These are phyloP conservation scores for Salpingus planirostris DNA, from an alignment of 2,888 invertebrate species.

Conservation along the genomic window DNA sequence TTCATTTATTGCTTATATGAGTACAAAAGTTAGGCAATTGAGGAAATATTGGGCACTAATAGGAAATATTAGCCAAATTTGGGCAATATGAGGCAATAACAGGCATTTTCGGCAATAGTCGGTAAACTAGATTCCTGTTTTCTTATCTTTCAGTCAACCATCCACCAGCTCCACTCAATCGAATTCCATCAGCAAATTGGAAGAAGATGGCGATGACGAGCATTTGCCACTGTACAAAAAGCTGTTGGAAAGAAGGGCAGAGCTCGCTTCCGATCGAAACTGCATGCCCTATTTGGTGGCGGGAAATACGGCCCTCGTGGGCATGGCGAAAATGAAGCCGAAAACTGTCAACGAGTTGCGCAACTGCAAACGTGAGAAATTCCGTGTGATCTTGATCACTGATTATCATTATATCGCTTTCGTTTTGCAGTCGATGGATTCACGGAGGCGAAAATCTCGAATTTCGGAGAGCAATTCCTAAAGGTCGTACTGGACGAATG, in stretches of 20 bases:
- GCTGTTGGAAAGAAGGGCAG: not conserved
- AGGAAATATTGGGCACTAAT: too few species aligned
- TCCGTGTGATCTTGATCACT: too few species aligned
- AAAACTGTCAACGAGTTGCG: not conserved
- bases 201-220: not conserved
- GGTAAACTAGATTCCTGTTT: too few species aligned
- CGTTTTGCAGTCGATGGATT: not conserved
- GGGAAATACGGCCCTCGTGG: not conserved
- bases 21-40: too few species aligned
- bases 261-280: not conserved
- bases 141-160: too few species aligned
- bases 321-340: not conserved
- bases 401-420: too few species aligned
- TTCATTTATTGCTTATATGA: too few species aligned
- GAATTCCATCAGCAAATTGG: constrained; percentile 22
- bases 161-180: too few species aligned
- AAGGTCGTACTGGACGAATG: not conserved
- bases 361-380: not conserved
- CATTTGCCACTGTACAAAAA: not conserved
- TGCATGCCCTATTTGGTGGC: constrained; percentile 1
- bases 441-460: not conserved
- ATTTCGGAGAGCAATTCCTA: not conserved
- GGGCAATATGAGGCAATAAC: too few species aligned
- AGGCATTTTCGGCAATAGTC: too few species aligned
- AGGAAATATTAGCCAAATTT: constrained; percentile 21